Percentiles rank a stretch among this genome's conserved stretches.
These are phyloP conservation scores for Pachymerium ferrugineum DNA, from an alignment of 2,888 invertebrate genomes.

Conservation along the genomic window DNA sequence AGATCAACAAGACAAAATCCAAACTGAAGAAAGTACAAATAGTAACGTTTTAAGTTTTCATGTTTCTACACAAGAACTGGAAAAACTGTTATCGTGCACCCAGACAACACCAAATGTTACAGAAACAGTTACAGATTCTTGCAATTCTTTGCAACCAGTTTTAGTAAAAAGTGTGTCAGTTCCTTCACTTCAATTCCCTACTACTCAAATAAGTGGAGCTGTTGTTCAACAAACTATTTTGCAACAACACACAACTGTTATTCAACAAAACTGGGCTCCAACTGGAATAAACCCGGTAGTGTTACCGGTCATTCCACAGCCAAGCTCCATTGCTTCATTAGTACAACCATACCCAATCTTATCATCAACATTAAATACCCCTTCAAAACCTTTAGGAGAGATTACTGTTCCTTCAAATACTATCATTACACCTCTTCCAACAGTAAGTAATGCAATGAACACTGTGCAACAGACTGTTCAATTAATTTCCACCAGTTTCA, in stretches of 20 bases:
- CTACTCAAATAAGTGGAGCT: background rate
- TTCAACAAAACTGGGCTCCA: background rate
- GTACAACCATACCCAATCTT: background rate
- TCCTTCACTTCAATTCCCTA: background rate
- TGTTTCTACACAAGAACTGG: background rate
- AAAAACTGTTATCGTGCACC: background rate
- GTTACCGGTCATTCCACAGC: background rate
- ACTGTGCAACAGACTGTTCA: too few species aligned
- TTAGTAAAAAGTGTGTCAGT: background rate
- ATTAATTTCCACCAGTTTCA: too few species aligned
- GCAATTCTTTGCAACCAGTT: background rate
- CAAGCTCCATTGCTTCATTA: too few species aligned
- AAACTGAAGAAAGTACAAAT: background rate
- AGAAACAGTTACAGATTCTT: background rate
- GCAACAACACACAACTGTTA: background rate
- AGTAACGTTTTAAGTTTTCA: too few species aligned
- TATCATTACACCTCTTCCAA: too few species aligned
- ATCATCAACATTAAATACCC: too few species aligned
- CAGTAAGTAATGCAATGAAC: too few species aligned
- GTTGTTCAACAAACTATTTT: background rate
- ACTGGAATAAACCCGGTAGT: background rate
- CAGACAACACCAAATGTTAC: background rate
- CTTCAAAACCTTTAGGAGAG: too few species aligned
- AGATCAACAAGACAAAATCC: background rate
- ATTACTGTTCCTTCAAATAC: too few species aligned